Evolutionary conservation across 2,113 vertebrate genomes (phyloP).

Genomic region (Piprites chloris): DNA sequence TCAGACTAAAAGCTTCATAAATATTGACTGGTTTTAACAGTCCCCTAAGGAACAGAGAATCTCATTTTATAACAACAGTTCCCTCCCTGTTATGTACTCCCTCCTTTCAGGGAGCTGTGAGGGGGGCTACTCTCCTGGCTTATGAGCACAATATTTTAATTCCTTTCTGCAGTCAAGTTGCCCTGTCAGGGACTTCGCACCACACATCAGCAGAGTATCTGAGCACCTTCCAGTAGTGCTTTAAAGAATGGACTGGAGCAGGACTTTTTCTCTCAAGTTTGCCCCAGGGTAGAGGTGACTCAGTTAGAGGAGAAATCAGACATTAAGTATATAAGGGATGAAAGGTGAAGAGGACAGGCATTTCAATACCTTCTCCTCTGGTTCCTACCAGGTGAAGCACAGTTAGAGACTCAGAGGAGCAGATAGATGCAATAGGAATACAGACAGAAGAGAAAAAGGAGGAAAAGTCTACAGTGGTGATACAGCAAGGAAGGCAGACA

Average conservation of each 20-base stretch:
- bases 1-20: slow-evolving; percentile 70
- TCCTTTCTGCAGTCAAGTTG: background rate
- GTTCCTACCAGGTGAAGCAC: background rate
- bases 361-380: background rate
- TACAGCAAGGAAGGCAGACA: background rate
- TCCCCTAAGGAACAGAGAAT: slow-evolving; percentile 15
- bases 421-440: background rate
- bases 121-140: background rate
- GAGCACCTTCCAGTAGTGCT: background rate
- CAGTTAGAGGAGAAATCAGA: background rate
- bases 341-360: background rate
- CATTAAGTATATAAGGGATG: background rate
- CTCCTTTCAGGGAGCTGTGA: background rate
- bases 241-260: background rate
- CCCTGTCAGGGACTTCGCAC: background rate
- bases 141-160: background rate
- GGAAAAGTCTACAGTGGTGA: background rate
- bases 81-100: background rate
- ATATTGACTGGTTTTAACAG: slow-evolving; percentile 60
- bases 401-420: background rate
- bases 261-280: background rate
- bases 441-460: background rate
- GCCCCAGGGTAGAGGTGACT: background rate
- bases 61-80: slow-evolving; percentile 41
- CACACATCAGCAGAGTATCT: background rate